Evolutionary conservation across 1,140 invertebrate species (phyloP), one percentile per base, ranked within the genome.

Genomic region (Plodia interpunctella): DNA sequence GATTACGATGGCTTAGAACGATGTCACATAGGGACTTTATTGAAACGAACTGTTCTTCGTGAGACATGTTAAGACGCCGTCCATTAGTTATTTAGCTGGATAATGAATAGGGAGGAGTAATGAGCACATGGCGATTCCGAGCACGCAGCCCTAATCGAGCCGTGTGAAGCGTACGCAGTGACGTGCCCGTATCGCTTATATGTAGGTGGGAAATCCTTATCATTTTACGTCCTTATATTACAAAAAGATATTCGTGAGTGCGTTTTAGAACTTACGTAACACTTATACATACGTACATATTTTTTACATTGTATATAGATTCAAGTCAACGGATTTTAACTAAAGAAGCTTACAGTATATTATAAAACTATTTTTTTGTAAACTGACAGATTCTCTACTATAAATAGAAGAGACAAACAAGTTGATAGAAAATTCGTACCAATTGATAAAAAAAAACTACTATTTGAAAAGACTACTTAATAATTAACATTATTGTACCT

Each of bases 101-200:
- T 59, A 59, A 59, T 59, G 49, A 59, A 53, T 59, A 59, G 57
- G 57, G 57, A 13, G 57, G 56, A 57, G 17, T 59, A 59, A 59
- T 59, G 57, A 59, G 57, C 57, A 28, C 30, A 15, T 59, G 57
- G 49, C 50, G 57, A 59, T 59, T 49, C 57, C 19, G 57, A 59
- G 57, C 57, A 59, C 57, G 57, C 57, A 53, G 10, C 70, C 72
- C 77, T 82, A 84, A 82, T 83, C 76, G 78, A 78, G 70, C 74
- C 71, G 59, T 56, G 68, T 58, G 61, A 15, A n/a, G 38, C 38
- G 38, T 44, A 44, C 38, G 13, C 32, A 17, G n/a, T 15, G 38
- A n/a, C n/a, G 38, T 5, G 13, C 13, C 13, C 1, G 32, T 44
- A 44, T 32, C 38, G 38, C 13, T 44, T 44, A 44, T 6, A 44